phyloP scores from a whole-genome alignment of 2,888 invertebrate species.

The Biston stratarius region DNA sequence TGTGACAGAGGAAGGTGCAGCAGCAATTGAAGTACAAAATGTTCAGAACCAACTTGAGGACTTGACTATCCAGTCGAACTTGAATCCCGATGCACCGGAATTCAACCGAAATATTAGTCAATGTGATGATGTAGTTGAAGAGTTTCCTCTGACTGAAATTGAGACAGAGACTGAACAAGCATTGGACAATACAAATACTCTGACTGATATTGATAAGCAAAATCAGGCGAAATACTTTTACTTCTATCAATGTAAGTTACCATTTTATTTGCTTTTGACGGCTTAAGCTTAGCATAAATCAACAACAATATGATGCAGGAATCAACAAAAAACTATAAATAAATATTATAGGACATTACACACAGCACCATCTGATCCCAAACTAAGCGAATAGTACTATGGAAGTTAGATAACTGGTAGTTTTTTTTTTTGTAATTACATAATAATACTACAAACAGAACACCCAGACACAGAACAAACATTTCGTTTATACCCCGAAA shows the following conservation, averaged over 20 bases:
- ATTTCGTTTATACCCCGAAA: too few relatives aligned
- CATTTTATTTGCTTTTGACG: neutral
- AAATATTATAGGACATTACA: too few relatives aligned
- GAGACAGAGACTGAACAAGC: conserved; percentile 48
- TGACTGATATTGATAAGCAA: conserved; percentile 72
- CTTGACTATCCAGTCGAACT: conserved; percentile 61
- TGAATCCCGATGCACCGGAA: conserved; percentile 73
- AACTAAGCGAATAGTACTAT: too few relatives aligned
- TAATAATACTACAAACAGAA: too few relatives aligned
- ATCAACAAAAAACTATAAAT: too few relatives aligned
- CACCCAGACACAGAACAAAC: too few relatives aligned
- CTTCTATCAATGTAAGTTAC: conserved; percentile 92
- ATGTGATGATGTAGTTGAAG: conserved; percentile 57
- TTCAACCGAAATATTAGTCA: conserved; percentile 58
- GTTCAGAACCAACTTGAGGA: conserved; percentile 63
- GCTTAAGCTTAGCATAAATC: too few relatives aligned
- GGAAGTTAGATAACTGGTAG: too few relatives aligned
- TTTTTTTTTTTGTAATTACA: too few relatives aligned
- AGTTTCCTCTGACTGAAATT: conserved; percentile 67
- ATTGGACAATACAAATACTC: conserved; percentile 48
- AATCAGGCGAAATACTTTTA: conserved; percentile 89
- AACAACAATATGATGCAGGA: too few relatives aligned
- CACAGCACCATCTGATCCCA: too few relatives aligned
- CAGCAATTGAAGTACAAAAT: conserved; percentile 58
- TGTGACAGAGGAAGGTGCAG: conserved; percentile 71